Percentiles rank a stretch among this genome's conserved stretches.
Evolutionary conservation across 2,888 invertebrate genomes (phyloP).

Genomic region (Strigamia maritima): DNA sequence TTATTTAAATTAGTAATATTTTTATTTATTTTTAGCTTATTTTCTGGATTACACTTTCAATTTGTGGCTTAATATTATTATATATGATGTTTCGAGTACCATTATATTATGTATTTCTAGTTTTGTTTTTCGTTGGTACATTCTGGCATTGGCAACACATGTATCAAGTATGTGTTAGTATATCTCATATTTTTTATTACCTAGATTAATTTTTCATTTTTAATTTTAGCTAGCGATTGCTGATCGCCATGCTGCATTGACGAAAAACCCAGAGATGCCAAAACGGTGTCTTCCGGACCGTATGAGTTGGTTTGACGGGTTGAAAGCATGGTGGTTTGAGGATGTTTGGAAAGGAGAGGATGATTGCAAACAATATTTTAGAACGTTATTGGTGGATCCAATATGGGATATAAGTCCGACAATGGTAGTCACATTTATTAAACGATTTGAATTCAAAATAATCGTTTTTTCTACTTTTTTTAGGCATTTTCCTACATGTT

Average conservation of each 20-base stretch:
- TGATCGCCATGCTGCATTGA: not conserved
- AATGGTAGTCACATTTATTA: not conserved
- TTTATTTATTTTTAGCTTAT: not conserved
- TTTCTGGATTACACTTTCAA: not conserved
- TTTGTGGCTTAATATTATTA: not conserved
- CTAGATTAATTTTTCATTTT: not conserved
- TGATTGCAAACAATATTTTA: not conserved
- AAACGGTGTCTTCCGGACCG: not conserved
- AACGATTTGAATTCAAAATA: not conserved
- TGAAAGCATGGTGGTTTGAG: not conserved
- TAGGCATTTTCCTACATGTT: not conserved
- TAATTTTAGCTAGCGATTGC: not conserved
- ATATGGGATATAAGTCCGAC: not conserved
- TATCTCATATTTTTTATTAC: not conserved
- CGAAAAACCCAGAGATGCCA: not conserved
- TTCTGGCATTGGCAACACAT: not conserved
- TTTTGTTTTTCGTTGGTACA: not conserved
- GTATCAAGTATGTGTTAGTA: not conserved
- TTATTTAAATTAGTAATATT: not conserved
- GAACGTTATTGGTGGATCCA: not conserved
- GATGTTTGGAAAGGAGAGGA: not conserved
- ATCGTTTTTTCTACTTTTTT: not conserved
- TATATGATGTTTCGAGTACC: not conserved
- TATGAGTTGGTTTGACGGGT: not conserved
- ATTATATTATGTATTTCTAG: not conserved